A percentile compares a stretch with the other conserved stretches of the same genome.
These are phyloP conservation scores for Myotis daubentonii DNA, from an alignment of 2,797 vertebrate species.

Conservation along the genomic window DNA sequence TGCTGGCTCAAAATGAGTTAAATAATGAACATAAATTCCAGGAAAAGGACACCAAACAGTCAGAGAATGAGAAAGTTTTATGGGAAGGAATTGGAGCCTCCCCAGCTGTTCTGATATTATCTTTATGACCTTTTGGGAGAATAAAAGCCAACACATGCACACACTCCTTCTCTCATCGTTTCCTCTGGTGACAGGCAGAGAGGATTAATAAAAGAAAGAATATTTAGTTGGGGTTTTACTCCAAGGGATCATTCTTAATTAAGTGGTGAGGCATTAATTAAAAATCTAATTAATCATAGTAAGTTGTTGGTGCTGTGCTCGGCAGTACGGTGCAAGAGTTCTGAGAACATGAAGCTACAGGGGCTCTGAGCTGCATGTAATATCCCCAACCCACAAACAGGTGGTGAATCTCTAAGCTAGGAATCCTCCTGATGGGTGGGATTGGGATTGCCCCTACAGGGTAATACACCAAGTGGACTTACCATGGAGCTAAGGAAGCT, in stretches of 20 bases:
- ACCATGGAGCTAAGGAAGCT: neutral
- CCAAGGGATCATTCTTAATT: conserved; percentile 74
- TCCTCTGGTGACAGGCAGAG: neutral
- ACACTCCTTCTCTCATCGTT: neutral
- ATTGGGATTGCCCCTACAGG: neutral
- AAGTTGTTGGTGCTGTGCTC: conserved; percentile 15
- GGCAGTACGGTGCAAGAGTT: conserved; percentile 2
- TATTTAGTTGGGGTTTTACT: conserved; percentile 64
- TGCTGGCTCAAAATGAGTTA: conserved; percentile 4
- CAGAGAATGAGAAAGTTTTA: neutral
- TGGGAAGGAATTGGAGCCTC: neutral
- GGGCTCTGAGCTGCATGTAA: neutral
- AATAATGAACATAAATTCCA: neutral
- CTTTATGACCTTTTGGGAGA: conserved; percentile 1
- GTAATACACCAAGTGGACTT: neutral
- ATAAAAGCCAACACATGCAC: neutral
- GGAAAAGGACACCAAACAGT: neutral
- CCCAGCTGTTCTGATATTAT: neutral
- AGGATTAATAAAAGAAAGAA: conserved; percentile 61
- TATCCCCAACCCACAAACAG: neutral
- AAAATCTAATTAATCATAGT: conserved; percentile 70
- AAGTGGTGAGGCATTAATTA: conserved; percentile 69
- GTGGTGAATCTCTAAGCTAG: neutral
- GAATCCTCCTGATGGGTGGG: neutral
- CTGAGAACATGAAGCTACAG: neutral